Evolutionary conservation across 2,797 vertebrate species (phyloP).

Genomic region (Rhinella marina): DNA sequence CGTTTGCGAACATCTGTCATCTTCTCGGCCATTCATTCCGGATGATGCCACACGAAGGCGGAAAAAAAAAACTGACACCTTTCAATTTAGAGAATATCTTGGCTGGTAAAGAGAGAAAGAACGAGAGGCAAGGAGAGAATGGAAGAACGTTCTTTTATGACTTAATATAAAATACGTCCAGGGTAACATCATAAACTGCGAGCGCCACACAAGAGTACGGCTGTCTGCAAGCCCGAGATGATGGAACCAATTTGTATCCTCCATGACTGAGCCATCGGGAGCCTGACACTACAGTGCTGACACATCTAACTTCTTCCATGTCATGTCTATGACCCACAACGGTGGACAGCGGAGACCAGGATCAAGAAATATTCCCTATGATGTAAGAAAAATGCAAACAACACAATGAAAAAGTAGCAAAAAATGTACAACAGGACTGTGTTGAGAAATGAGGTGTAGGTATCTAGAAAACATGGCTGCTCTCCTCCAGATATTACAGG

Average conservation of each 20-base stretch:
- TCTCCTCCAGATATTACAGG: no score
- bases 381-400: no score
- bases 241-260: conserved; percentile 34
- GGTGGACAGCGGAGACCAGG: not conserved
- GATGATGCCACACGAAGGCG: conserved; percentile 73
- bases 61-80: conserved; percentile 74
- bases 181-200: conserved; percentile 47
- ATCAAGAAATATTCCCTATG: not conserved
- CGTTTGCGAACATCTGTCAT: conserved; percentile 81
- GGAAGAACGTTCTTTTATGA: conserved; percentile 70
- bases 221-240: conserved; percentile 28
- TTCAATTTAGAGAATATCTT: conserved; percentile 78
- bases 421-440: no score
- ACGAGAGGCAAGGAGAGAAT: conserved; percentile 65
- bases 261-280: conserved; percentile 20
- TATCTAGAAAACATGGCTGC: no score
- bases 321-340: not conserved
- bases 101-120: conserved; percentile 66
- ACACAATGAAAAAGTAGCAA: no score
- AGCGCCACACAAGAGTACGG: conserved; percentile 39
- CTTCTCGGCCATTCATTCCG: conserved; percentile 75
- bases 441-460: no score
- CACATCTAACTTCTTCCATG: not conserved
- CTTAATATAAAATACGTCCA: conserved; percentile 67
- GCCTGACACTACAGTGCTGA: conserved; percentile 2